Evolutionary conservation across 1,140 invertebrate genomes (phyloP), one percentile per base, ranked within the genome.

Genomic region (Euwallacea similis): DNA sequence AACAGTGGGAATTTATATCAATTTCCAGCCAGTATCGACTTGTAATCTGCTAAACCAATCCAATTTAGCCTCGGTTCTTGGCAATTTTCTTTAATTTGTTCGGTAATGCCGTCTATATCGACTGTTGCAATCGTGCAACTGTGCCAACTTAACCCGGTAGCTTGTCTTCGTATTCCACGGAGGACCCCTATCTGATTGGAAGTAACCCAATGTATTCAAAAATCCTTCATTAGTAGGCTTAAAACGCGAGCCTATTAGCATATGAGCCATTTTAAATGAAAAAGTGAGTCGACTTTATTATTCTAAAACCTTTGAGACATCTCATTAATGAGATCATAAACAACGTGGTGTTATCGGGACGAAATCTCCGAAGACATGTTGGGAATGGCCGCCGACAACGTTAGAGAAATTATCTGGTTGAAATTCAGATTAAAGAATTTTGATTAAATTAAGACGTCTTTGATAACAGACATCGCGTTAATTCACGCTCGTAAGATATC

Each of bases 271-370:
- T 58, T 58, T 58, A 58, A 13, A 58, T 58, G 21, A 58, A 58
- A 58, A 58, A 58, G 55, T 58, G 21, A 33, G 13, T 58, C 21
- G 13, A 16, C 55, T 58, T 58, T 58, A 58, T 58, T 58, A 58
- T 16, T n/a, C 55, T 16, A 10, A 58, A 58, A 58, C 55, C 11
- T 58, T 58, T 58, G 55, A 33, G 55, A 58, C 21, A 33, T 58
- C 55, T 58, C 16, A 9, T 58, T 58, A 58, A 58, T 58, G 55
- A 58, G 55, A 58, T 58, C 55, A 58, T 58, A 58, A 58, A 58
- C 55, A 58, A 58, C 13, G 6, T 2, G 6, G 46, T 13, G 46
- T 50, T 50, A 50, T 50, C 46, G 46, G 6, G 13, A 11, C 46
- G 46, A 50, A 50, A 50, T 50, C 46, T 50, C 46, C 46, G 13